Evolutionary conservation across 2,797 vertebrate species (phyloP).

Genomic region (Coreius guichenoti): DNA sequence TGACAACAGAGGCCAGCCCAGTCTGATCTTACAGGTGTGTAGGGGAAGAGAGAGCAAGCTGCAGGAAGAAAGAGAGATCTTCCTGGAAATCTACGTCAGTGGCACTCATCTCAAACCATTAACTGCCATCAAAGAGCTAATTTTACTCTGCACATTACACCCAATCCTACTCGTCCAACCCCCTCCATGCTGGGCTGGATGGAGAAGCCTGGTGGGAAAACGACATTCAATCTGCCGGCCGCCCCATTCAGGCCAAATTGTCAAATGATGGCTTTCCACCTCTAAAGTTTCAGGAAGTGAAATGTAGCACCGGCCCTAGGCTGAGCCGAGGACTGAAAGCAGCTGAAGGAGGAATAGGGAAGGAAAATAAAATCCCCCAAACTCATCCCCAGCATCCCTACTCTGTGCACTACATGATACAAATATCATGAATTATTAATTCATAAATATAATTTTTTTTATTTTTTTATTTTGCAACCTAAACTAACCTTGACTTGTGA

Average conservation of each 20-base stretch:
- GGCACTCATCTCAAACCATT: conserved; percentile 85
- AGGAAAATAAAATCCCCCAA: conserved; percentile 36
- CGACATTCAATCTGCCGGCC: conserved; percentile 88
- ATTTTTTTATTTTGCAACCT: not conserved
- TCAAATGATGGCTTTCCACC: conserved; percentile 89
- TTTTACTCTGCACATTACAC: conserved; percentile 89
- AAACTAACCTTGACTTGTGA: not conserved
- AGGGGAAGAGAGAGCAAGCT: conserved; percentile 34
- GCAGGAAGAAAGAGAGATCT: conserved; percentile 62
- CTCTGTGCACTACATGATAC: not conserved
- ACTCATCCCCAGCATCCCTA: conserved; percentile 16
- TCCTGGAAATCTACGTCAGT: conserved; percentile 82
- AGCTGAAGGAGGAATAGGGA: conserved; percentile 44
- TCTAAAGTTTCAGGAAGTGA: conserved; percentile 83
- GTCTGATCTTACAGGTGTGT: conserved; percentile 79
- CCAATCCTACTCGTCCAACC: conserved; percentile 70
- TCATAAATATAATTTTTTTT: not conserved
- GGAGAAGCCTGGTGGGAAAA: conserved; percentile 90
- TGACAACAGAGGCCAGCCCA: conserved; percentile 70
- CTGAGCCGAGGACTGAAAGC: conserved; percentile 55
- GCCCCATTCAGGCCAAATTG: conserved; percentile 86
- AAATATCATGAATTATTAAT: not conserved
- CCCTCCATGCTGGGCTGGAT: conserved; percentile 81
- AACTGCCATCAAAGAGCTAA: conserved; percentile 86
- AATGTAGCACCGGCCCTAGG: conserved; percentile 69